These are phyloP conservation scores for Camponotus fellah DNA, from an alignment of 2,888 invertebrate genomes.

Conservation along the genomic window DNA sequence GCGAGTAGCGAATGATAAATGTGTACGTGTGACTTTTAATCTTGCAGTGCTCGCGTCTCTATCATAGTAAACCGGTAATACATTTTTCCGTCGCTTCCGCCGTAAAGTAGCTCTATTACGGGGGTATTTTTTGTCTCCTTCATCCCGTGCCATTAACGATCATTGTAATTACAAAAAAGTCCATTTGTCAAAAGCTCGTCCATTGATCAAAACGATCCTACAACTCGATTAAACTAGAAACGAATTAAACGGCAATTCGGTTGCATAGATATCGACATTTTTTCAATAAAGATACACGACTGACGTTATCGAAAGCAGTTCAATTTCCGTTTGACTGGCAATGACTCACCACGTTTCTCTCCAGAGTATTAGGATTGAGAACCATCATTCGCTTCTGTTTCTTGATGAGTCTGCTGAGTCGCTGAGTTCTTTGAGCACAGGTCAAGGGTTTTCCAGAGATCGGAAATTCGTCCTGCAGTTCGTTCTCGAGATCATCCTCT, in stretches of 20 bases:
- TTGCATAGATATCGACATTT: background rate
- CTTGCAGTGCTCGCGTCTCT: conserved; percentile 11
- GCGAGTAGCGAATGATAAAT: conserved; percentile 26
- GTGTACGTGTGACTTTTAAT: conserved; percentile 46
- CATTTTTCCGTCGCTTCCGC: conserved; percentile 13
- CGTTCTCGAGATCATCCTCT: conserved; percentile 69
- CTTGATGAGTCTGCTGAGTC: conserved; percentile 90
- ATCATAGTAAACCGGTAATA: conserved; percentile 22
- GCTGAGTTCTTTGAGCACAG: conserved; percentile 90
- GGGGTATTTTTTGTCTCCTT: background rate
- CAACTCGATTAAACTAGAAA: background rate
- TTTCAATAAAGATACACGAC: background rate
- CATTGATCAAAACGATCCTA: background rate
- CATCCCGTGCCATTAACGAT: background rate
- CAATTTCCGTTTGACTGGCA: background rate
- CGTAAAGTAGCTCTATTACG: background rate
- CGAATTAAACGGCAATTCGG: background rate
- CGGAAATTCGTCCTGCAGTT: conserved; percentile 68
- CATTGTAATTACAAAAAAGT: background rate
- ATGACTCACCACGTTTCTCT: conserved; percentile 67
- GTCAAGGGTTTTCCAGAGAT: conserved; percentile 88
- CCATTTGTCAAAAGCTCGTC: background rate
- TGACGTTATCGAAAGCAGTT: background rate
- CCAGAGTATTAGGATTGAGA: conserved; percentile 68
- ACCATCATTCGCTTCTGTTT: conserved; percentile 89